Evolutionary conservation across 2,797 vertebrate species (phyloP).

Genomic region (Apogon talboti): DNA sequence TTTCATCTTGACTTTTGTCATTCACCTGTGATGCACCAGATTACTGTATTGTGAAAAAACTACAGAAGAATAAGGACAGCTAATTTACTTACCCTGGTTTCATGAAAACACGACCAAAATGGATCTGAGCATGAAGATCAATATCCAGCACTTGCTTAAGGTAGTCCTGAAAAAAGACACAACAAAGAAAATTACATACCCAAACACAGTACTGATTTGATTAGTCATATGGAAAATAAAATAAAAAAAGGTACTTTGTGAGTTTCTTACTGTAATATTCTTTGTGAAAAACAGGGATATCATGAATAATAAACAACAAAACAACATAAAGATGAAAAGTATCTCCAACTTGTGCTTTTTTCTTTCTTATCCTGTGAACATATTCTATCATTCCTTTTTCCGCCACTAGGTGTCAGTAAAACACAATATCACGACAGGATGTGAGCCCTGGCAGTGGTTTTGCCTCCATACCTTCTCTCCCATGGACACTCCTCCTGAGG

Average conservation of each 20-base stretch:
- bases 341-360: not conserved
- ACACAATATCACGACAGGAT: conserved; percentile 19
- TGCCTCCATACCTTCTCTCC: conserved; percentile 91
- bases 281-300: not conserved
- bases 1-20: not conserved
- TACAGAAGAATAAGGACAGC: not conserved
- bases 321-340: not conserved
- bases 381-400: not conserved
- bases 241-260: too few relatives aligned
- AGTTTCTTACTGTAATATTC: too few relatives aligned
- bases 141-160: conserved; percentile 99
- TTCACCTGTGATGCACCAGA: not conserved
- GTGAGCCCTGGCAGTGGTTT: not conserved
- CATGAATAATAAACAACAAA: not conserved
- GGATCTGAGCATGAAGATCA: conserved; percentile 98
- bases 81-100: conserved; percentile 87
- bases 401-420: conserved; percentile 72
- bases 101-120: conserved; percentile 99
- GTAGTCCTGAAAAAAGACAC: conserved; percentile 88
- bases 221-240: not conserved
- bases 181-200: not conserved
- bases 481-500: conserved; percentile 99
- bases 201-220: not conserved
- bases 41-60: not conserved
- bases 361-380: not conserved